phyloP scores from a whole-genome alignment of 1,140 invertebrate genomes.

The Ips nitidus region DNA sequence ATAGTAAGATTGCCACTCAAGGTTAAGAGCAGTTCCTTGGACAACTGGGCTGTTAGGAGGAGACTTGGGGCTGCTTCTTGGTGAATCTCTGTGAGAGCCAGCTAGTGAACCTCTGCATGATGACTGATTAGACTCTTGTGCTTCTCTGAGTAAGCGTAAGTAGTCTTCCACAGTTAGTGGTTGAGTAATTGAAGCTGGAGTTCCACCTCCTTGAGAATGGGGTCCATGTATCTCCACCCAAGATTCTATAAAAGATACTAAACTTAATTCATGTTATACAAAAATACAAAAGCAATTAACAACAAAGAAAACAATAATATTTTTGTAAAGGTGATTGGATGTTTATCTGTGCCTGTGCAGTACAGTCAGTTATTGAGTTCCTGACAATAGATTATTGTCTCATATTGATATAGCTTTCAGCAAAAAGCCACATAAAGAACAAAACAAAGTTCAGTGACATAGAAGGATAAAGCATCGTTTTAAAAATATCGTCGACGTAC shows the following conservation, averaged over 20 bases:
- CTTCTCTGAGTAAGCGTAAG: conserved; percentile 78
- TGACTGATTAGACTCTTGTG: conserved; percentile 85
- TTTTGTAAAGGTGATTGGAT: no score
- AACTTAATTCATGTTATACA: conserved; percentile 4
- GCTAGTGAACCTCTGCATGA: conserved; percentile 79
- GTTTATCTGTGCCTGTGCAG: neutral
- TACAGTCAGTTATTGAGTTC: conserved; percentile 2
- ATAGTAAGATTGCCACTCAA: conserved; percentile 53
- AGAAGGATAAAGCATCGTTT: neutral
- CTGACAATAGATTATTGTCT: neutral
- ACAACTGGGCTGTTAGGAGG: conserved; percentile 82
- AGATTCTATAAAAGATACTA: conserved; percentile 66
- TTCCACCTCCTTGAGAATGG: conserved; percentile 59
- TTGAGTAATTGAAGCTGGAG: conserved; percentile 65
- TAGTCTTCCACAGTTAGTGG: conserved; percentile 76
- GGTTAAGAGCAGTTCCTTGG: conserved; percentile 47
- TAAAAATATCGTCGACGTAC: conserved; percentile 20
- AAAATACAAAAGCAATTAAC: conserved; percentile 11
- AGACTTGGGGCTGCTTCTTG: conserved; percentile 74
- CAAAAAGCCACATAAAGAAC: conserved; percentile 1
- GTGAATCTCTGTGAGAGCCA: conserved; percentile 68
- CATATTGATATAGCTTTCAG: neutral
- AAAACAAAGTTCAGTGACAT: conserved; percentile 2
- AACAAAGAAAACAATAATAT: no score
- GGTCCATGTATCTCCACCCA: conserved; percentile 76